Evolutionary conservation across 1,140 invertebrate species (phyloP).

Genomic region (Drosophila bifasciata): DNA sequence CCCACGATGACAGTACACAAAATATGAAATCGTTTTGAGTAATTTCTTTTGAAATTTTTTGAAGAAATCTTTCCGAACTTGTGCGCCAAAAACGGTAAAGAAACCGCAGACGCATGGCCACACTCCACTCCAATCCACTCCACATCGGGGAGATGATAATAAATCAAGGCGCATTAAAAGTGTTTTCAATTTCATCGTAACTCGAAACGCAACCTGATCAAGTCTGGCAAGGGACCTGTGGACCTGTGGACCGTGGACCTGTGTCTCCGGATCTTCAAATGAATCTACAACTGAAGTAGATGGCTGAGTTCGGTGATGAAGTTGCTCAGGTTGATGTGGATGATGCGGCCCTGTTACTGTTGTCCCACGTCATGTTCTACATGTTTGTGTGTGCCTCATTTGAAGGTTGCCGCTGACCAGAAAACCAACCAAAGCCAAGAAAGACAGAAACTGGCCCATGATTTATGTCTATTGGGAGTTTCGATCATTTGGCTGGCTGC

Average conservation of each 20-base stretch:
- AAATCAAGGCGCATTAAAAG: conserved; percentile 79
- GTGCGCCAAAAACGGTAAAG: conserved; percentile 44
- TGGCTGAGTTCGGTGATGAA: conserved; percentile 53
- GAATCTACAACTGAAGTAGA: conserved; percentile 27
- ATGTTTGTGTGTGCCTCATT: conserved; percentile 63
- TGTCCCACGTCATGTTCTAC: conserved; percentile 78
- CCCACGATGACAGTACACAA: conserved; percentile 54
- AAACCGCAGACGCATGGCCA: conserved; percentile 53
- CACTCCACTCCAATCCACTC: conserved; percentile 28
- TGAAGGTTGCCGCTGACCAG: conserved; percentile 61
- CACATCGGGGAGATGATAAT: conserved; percentile 49
- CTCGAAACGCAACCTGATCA: conserved; percentile 54
- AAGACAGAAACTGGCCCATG: conserved; percentile 56
- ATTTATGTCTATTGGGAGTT: conserved; percentile 73
- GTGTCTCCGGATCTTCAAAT: background rate
- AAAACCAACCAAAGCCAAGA: conserved; percentile 17
- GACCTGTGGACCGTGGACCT: conserved; percentile 33
- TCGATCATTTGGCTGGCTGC: conserved; percentile 24
- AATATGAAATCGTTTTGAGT: conserved; percentile 20
- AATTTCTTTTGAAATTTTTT: conserved; percentile 55
- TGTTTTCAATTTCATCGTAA: conserved; percentile 78
- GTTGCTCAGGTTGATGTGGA: conserved; percentile 52
- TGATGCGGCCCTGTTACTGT: conserved; percentile 41
- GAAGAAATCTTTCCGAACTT: conserved; percentile 58
- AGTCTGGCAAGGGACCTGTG: conserved; percentile 11